Conservation (phyloP, 2,113 vertebrate genomes). For the Catharus fuscescens region DNA sequence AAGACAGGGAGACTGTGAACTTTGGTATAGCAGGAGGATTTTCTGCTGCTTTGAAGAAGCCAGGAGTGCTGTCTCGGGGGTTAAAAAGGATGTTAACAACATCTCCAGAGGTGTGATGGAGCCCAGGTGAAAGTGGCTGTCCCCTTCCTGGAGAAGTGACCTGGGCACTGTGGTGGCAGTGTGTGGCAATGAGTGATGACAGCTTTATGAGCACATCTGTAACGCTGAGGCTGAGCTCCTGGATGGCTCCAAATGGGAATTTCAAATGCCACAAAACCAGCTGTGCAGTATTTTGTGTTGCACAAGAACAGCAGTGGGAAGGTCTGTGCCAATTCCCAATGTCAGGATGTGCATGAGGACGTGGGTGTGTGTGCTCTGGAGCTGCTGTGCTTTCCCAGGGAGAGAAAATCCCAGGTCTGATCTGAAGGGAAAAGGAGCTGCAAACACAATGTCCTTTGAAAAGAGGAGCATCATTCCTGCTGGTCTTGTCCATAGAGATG, state of each 20-base stretch:
- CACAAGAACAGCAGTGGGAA: background rate
- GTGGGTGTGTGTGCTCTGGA: background rate
- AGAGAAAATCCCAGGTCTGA: background rate
- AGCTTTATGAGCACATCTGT: slow-evolving; percentile 45
- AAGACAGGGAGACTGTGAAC: background rate
- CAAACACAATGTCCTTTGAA: background rate
- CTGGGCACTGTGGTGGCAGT: background rate
- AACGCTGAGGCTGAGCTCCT: slow-evolving; percentile 12
- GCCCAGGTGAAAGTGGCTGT: background rate
- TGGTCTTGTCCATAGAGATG: background rate
- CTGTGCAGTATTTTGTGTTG: slow-evolving; percentile 39
- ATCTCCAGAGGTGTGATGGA: background rate
- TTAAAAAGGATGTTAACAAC: background rate
- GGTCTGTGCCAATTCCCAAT: background rate
- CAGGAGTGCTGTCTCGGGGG: background rate
- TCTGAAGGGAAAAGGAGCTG: background rate
- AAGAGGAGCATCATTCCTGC: background rate
- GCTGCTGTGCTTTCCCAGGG: background rate
- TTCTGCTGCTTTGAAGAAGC: background rate
- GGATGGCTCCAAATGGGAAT: slow-evolving; percentile 2
- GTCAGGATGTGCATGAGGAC: background rate
- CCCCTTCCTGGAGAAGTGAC: background rate
- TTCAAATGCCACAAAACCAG: slow-evolving; percentile 48
- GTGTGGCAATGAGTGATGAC: slow-evolving; percentile 6
- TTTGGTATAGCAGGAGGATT: background rate